A percentile compares a stretch with the other conserved stretches of the same genome.
phyloP scores from a whole-genome alignment of 2,113 vertebrate species.

The Prionailurus bengalensis region DNA sequence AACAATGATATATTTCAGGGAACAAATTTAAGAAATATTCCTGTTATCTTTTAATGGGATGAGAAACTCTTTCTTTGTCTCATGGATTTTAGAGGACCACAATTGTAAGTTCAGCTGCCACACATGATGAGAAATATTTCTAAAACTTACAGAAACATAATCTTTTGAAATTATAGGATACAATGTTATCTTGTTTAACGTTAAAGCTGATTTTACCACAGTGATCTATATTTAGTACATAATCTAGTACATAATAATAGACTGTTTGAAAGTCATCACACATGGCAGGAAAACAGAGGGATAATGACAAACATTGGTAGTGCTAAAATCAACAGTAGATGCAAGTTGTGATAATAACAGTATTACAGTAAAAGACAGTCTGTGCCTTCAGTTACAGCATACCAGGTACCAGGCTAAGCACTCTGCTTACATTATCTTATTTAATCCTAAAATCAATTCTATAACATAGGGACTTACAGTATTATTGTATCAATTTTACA shows the following conservation, averaged over 20 bases:
- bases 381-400: background rate
- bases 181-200: background rate
- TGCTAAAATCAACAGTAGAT: background rate
- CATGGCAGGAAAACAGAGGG: background rate
- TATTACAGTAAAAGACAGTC: background rate
- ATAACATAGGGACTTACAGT: background rate
- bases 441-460: background rate
- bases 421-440: background rate
- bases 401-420: background rate
- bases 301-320: background rate
- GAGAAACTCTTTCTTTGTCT: slow-evolving; percentile 49
- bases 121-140: background rate
- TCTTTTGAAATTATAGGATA: slow-evolving; percentile 48
- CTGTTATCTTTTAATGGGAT: slow-evolving; percentile 30
- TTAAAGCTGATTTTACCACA: background rate
- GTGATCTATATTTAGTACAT: background rate
- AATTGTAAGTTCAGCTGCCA: background rate
- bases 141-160: slow-evolving; percentile 6
- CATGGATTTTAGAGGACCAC: background rate
- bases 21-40: slow-evolving; percentile 28
- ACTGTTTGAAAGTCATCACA: background rate
- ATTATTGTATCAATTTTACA: background rate
- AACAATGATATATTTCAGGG: background rate
- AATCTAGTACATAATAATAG: background rate
- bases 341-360: background rate